Base-by-base conservation (phyloP, 1,140 invertebrate species). In the Cecropterus lyciades region DNA sequence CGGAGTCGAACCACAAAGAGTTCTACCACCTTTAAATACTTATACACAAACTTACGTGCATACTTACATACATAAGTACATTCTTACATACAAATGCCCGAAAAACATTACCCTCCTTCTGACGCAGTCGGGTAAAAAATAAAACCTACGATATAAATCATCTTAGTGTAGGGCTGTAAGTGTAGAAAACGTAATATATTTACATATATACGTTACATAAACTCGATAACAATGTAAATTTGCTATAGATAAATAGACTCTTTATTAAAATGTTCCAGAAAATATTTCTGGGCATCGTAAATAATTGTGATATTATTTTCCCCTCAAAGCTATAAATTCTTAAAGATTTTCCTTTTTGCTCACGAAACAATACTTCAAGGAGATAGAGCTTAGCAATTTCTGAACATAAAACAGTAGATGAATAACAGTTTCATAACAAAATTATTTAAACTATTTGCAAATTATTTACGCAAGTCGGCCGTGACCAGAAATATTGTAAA, bases 301-400 rank as follows among this genome's bases (percentile, higher is more conserved):
- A 11, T 37, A 11, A 37, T 37, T 37, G 9, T 37, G 33, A 37
- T 37, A 37, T 37, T 37, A 37, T 11, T n/a, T 37, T 37, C 11
- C 9, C 33, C 33, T 37, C 33, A 37, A 37, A 37, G 33, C 33
- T 37, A 33, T 33, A 33, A 33, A 33, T 33, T 33, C 30, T 33
- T 33, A 33, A 33, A 33, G 30, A 10, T 33, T 33, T 33, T 8
- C 30, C 30, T 7, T 33, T 33, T 33, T 33, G 9, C 30, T 33
- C 30, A 33, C 30, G 33, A 37, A 37, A n/a, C 33, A 37, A 37
- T 37, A 37, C 33, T 37, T 37, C 10, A 37, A 37, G 33, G 33
- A 37, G 33, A 37, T 37, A 37, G 33, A 37, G 33, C 33, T 37
- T 37, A 37, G 10, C 33, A 37, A 37, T 37, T 37, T 37, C 33